Evolutionary conservation across 2,888 invertebrate genomes (phyloP).

Genomic region (Pediacus dermestoides): DNA sequence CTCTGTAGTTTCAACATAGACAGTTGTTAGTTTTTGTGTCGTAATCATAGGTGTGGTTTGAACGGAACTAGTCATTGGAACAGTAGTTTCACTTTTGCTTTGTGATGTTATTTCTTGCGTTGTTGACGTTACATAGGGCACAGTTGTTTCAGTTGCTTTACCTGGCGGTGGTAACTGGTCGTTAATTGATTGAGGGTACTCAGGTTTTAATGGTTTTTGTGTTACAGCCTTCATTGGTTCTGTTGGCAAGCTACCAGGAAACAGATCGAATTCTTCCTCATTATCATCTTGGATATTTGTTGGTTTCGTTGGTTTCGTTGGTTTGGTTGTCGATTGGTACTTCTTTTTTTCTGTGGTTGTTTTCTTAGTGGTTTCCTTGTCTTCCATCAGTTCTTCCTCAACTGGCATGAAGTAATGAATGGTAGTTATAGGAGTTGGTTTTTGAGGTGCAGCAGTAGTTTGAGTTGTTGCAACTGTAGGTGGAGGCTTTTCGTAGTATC

Average conservation of each 20-base stretch:
- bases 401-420: constrained; percentile 33
- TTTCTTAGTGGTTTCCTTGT: neutral
- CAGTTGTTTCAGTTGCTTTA: constrained; percentile 8
- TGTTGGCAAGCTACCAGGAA: constrained; percentile 13
- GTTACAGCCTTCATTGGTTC: constrained; percentile 20
- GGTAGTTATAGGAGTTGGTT: constrained; percentile 23
- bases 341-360: constrained; percentile 16
- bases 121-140: constrained; percentile 10
- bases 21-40: no score
- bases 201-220: constrained; percentile 31
- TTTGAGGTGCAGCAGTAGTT: constrained; percentile 6
- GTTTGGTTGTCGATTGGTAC: constrained; percentile 7
- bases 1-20: constrained; percentile 11
- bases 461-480: constrained; percentile 7
- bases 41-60: constrained; percentile 5
- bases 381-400: neutral
- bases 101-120: neutral
- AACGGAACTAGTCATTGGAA: constrained; percentile 5
- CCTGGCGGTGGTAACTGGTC: constrained; percentile 2
- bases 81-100: neutral
- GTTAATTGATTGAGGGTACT: constrained; percentile 26
- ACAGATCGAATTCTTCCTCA: constrained; percentile 10
- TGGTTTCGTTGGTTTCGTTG: constrained; percentile 2
- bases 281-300: neutral
- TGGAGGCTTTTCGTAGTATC: constrained; percentile 2